Evolutionary conservation across 2,888 invertebrate species (phyloP).

Genomic region (Tenthredo mesomela): DNA sequence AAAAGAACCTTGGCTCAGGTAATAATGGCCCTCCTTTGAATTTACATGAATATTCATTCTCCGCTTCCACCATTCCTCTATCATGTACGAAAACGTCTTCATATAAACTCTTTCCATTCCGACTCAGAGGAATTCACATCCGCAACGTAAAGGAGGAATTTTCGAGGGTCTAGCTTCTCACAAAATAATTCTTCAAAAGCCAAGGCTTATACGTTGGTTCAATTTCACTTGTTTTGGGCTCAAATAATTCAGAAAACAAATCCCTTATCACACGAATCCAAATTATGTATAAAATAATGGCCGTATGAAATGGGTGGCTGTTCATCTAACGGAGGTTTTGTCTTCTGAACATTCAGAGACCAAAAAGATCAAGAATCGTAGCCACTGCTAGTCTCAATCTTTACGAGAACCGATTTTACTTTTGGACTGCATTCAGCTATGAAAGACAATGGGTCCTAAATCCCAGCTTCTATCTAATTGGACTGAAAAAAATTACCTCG

Average conservation of each 20-base stretch:
- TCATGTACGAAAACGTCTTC: constrained; percentile 29
- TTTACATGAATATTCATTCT: constrained; percentile 49
- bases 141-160: background rate
- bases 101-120: background rate
- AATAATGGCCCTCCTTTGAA: constrained; percentile 34
- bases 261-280: too few relatives aligned
- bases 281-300: too few relatives aligned
- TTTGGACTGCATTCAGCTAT: background rate
- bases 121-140: background rate
- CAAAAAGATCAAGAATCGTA: background rate
- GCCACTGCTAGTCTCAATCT: too few relatives aligned
- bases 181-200: background rate
- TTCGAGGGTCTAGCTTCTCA: background rate
- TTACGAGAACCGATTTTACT: too few relatives aligned
- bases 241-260: too few relatives aligned
- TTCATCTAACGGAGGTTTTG: too few relatives aligned
- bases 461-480: background rate
- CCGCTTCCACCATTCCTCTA: constrained; percentile 1
- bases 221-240: too few relatives aligned
- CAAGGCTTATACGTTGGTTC: background rate
- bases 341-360: too few relatives aligned
- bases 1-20: constrained; percentile 43
- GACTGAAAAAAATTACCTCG: background rate
- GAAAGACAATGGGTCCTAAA: background rate
- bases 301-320: too few relatives aligned